A percentile compares a stretch with the other conserved stretches of the same genome.
Evolutionary conservation across 2,888 invertebrate genomes (phyloP).

Genomic region (Thymelicus lineola): DNA sequence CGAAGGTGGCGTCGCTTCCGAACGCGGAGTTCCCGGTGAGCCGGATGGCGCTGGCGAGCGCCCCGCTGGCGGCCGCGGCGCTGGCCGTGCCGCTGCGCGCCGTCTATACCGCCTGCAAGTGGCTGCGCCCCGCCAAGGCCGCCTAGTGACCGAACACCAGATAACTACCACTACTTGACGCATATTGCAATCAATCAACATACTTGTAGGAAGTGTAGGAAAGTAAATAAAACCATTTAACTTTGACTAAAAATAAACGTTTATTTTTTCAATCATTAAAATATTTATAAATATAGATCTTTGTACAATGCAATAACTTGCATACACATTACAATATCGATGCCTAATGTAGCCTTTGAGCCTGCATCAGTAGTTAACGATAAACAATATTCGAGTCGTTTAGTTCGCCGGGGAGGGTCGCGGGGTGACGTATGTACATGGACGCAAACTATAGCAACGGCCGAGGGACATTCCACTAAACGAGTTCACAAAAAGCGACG

Average conservation of each 20-base stretch:
- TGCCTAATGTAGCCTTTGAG: constrained; percentile 60
- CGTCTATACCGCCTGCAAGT: constrained; percentile 55
- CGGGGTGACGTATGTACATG: constrained; percentile 39
- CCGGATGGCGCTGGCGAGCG: constrained; percentile 51
- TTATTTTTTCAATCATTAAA: constrained; percentile 83
- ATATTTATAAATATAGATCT: constrained; percentile 82
- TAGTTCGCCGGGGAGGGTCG: constrained; percentile 37
- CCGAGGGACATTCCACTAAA: constrained; percentile 35
- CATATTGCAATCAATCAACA: neutral
- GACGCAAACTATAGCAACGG: constrained; percentile 30
- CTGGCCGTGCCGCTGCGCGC: constrained; percentile 65
- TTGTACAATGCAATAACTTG: constrained; percentile 81
- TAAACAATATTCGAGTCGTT: constrained; percentile 35
- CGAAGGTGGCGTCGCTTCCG: constrained; percentile 53
- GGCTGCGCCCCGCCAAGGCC: constrained; percentile 46
- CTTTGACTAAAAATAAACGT: constrained; percentile 75
- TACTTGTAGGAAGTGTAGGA: neutral
- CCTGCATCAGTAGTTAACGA: constrained; percentile 52
- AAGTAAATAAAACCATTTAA: constrained; percentile 19
- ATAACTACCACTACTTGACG: too few relatives aligned
- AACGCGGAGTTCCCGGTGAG: constrained; percentile 57
- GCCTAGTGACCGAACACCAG: neutral
- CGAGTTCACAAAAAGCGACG: constrained; percentile 45
- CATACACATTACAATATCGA: constrained; percentile 66
- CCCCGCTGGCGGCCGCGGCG: constrained; percentile 54